A percentile compares a stretch with the other conserved stretches of the same genome.
phyloP scores from a whole-genome alignment of 1,140 invertebrate species.

The Cataglyphis hispanica region DNA sequence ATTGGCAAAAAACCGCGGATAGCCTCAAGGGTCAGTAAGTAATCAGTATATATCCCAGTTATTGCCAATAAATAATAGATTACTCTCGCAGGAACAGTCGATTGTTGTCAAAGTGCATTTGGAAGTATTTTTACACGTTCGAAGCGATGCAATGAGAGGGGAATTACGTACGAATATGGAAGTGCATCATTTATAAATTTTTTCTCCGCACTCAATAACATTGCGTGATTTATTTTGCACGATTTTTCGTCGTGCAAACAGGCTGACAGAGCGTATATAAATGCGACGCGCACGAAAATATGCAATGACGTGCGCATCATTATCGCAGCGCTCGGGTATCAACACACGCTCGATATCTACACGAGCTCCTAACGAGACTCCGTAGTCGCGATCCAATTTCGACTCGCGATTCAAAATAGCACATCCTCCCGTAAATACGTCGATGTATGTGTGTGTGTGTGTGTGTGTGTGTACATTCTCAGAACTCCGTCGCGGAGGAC shows the following conservation, averaged over 20 bases:
- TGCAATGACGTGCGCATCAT: slow-evolving; percentile 45
- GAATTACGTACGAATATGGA: background rate
- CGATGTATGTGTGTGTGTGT: too few relatives aligned
- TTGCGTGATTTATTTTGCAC: slow-evolving; percentile 19
- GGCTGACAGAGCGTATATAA: background rate
- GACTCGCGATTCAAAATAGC: slow-evolving; percentile 51
- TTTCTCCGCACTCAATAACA: slow-evolving; percentile 28
- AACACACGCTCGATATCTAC: slow-evolving; percentile 36
- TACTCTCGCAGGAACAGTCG: slow-evolving; percentile 51
- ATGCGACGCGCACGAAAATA: slow-evolving; percentile 35
- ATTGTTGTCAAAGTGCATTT: slow-evolving; percentile 30
- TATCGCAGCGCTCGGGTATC: slow-evolving; percentile 40
- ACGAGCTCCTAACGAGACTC: slow-evolving; percentile 50
- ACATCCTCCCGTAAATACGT: slow-evolving; percentile 48
- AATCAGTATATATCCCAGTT: slow-evolving; percentile 55
- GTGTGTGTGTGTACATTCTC: too few relatives aligned
- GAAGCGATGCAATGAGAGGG: background rate
- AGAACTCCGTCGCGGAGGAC: background rate
- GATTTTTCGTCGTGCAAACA: slow-evolving; percentile 15
- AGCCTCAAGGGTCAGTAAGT: slow-evolving; percentile 53
- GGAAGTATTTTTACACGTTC: slow-evolving; percentile 29
- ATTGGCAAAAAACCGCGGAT: slow-evolving; percentile 48
- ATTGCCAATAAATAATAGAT: slow-evolving; percentile 58
- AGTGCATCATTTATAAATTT: slow-evolving; percentile 45
- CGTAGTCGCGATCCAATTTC: slow-evolving; percentile 56